Evolutionary conservation across 2,113 vertebrate genomes (phyloP).

Genomic region (Cavia aperea): DNA sequence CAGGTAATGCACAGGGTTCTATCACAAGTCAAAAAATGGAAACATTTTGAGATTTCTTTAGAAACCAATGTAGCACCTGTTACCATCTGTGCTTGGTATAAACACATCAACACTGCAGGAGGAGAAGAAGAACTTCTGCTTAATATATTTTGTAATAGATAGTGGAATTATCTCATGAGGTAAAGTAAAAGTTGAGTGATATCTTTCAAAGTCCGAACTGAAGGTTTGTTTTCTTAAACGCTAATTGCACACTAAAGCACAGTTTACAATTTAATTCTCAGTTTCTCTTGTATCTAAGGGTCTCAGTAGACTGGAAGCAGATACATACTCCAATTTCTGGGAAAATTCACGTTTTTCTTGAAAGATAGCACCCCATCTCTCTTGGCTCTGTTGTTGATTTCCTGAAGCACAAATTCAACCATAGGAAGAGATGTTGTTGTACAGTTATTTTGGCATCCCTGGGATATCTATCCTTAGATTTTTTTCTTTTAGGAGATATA

Average conservation of each 20-base stretch:
- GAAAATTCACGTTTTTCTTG: not conserved
- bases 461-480: not conserved
- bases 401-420: not conserved
- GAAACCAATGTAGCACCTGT: not conserved
- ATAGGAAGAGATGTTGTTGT: not conserved
- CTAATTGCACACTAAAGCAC: not conserved
- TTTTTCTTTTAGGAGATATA: not conserved
- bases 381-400: not conserved
- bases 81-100: not conserved
- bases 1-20: not conserved
- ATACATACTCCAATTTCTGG: not conserved
- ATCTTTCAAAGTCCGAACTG: not conserved
- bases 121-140: not conserved
- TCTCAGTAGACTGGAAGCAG: not conserved
- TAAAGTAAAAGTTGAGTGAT: not conserved
- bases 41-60: not conserved
- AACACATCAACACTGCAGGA: not conserved
- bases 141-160: not conserved
- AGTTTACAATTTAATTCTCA: not conserved
- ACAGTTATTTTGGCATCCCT: not conserved
- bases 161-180: not conserved
- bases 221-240: not conserved
- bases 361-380: rapidly evolving
- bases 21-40: not conserved
- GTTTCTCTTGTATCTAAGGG: not conserved